phyloP scores from a whole-genome alignment of 2,797 vertebrate species.

The Labeo calbasu region DNA sequence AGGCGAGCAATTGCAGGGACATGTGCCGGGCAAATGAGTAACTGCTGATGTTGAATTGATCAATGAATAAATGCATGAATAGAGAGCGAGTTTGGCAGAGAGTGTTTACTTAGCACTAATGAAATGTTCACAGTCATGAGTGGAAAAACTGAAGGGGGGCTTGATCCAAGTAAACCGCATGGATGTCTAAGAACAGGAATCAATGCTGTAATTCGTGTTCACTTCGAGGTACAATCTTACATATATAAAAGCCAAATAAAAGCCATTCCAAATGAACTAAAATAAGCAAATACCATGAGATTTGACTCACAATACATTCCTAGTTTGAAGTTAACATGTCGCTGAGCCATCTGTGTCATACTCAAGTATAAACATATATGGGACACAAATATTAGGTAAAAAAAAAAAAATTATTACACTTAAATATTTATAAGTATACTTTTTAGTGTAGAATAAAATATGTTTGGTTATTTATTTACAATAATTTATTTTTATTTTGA shows the following conservation, averaged over 20 bases:
- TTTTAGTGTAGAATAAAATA: not conserved
- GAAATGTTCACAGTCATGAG: constrained; percentile 46
- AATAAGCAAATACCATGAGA: not conserved
- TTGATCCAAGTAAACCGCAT: not conserved
- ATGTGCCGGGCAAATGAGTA: constrained; percentile 19
- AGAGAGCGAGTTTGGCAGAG: constrained; percentile 8
- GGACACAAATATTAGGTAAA: not conserved
- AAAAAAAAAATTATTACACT: not conserved
- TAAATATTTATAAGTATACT: not conserved
- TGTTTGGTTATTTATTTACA: not conserved
- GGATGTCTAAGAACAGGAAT: constrained; percentile 2
- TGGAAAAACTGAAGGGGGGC: constrained; percentile 19
- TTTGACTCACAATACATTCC: not conserved
- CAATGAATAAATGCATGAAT: constrained; percentile 24
- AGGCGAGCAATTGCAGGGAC: constrained; percentile 21
- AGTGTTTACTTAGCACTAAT: constrained; percentile 29
- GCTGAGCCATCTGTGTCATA: not conserved
- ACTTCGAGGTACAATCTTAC: constrained; percentile 4
- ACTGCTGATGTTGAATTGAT: constrained; percentile 32
- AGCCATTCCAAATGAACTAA: not conserved
- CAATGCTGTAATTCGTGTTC: not conserved
- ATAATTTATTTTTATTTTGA: not conserved
- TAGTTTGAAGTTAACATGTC: not conserved
- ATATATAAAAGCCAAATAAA: not conserved
- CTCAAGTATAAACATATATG: not conserved